phyloP scores from a whole-genome alignment of 2,888 invertebrate species.

The Leptopterna dolabrata region DNA sequence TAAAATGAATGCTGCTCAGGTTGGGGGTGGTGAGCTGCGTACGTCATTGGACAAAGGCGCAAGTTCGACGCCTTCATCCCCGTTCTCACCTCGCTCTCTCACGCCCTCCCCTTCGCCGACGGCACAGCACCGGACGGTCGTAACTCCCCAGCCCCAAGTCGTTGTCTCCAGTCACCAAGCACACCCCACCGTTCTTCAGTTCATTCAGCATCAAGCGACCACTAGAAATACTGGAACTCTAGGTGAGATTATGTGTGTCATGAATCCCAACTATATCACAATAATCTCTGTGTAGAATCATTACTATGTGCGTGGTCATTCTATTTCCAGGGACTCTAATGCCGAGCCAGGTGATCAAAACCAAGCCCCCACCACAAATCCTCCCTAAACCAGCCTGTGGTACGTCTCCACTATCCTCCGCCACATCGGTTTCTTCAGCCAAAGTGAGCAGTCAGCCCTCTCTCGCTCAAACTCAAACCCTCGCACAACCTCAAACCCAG shows the following conservation, averaged over 20 bases:
- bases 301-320: not conserved
- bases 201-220: conserved; percentile 62
- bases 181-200: conserved; percentile 60
- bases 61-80: conserved; percentile 60
- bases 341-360: conserved; percentile 64
- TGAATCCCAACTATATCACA: not conserved
- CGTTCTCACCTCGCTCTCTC: conserved; percentile 64
- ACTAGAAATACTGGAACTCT: conserved; percentile 59
- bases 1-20: no score
- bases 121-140: conserved; percentile 61
- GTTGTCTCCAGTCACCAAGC: conserved; percentile 49
- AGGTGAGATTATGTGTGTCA: not conserved
- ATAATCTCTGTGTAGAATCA: no score
- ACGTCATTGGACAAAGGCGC: conserved; percentile 51
- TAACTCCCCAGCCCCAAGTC: conserved; percentile 62
- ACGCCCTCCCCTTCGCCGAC: conserved; percentile 63
- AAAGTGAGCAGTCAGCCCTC: conserved; percentile 28
- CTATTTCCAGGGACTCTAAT: conserved; percentile 64
- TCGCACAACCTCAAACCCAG: conserved; percentile 52
- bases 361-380: conserved; percentile 73
- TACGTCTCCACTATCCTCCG: conserved; percentile 55
- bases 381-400: conserved; percentile 71
- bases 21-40: conserved; percentile 50
- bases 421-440: conserved; percentile 49
- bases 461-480: conserved; percentile 36